Base-by-base conservation (phyloP, 1,140 invertebrate genomes). In the Centruroides sculpturatus region DNA sequence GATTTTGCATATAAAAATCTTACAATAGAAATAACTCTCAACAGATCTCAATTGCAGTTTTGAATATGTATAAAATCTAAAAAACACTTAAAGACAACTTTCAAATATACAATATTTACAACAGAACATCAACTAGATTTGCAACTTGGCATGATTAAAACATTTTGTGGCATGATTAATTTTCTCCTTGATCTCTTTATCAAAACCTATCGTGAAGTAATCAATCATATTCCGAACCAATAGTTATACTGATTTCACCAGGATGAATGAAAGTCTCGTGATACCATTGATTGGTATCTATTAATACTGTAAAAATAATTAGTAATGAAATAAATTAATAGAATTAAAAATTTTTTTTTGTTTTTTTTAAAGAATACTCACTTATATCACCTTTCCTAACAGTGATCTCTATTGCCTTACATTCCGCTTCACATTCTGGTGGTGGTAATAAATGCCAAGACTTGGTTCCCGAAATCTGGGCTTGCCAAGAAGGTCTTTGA, bases 231-330 rank as follows among this genome's bases (percentile, higher is more conserved):
- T 97, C 92, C 0, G 92, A 89, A 34, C 92, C 92, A 67, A 97
- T 93, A 1, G 90, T 92, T 61, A 96, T 90, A 75, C 92, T 95
- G 65, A 95, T 84, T 63, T 89, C 86, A 35, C 85, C 81, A 1
- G 88, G 86, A 35, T 91, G 78, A 57, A 94, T 87, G 64, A 79
- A 75, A 1, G 92, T 97, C 69, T 87, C 83, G 75, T 97, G 92
- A 70, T 91, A 96, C 92, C 92, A 97, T 61, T 84, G 83, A 73
- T 96, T 94, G 1, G 92, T 95, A 73, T 96, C 90, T 62, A 95
- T 73, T 50, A 90, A 82, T 78, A 92, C 87, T 90, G 8, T 41
- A 41, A 41, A 41, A 41, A 41, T 6, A 41, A 41, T 41, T 8
- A 41, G 75, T n/a, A 81, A 82, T 64, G 68, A 53, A 41, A 46